phyloP scores from a whole-genome alignment of 2,797 vertebrate genomes.

The Pelobates cultripes region DNA sequence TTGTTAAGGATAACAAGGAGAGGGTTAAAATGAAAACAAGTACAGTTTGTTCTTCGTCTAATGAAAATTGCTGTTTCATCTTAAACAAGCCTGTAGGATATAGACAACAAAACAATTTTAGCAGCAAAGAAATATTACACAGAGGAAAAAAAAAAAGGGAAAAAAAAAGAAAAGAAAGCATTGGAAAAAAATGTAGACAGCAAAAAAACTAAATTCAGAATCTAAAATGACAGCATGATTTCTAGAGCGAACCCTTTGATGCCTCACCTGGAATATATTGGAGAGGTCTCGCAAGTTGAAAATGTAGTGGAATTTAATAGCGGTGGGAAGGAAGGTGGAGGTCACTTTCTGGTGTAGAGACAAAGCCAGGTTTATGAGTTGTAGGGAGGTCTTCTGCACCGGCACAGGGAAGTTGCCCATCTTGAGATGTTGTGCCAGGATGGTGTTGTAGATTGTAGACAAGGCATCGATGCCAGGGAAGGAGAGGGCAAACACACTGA shows the following conservation, averaged over 20 bases:
- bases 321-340: constrained; percentile 87
- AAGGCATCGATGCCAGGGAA: constrained; percentile 86
- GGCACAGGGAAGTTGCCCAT: constrained; percentile 71
- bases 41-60: no score
- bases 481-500: constrained; percentile 88
- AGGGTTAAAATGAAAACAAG: no score
- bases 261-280: constrained; percentile 91
- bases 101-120: no score
- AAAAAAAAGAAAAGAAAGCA: neutral
- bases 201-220: no score
- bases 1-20: no score
- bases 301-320: constrained; percentile 93
- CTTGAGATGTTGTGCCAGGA: constrained; percentile 83
- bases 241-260: no score
- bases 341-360: constrained; percentile 82
- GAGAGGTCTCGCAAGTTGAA: constrained; percentile 95
- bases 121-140: no score
- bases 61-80: no score
- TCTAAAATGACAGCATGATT: no score
- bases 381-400: constrained; percentile 77
- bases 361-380: constrained; percentile 81
- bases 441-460: constrained; percentile 88
- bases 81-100: no score
- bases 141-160: no score
- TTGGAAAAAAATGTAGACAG: no score